Conservation (phyloP, 2,888 invertebrate genomes). For the Rotaria sp. region DNA sequence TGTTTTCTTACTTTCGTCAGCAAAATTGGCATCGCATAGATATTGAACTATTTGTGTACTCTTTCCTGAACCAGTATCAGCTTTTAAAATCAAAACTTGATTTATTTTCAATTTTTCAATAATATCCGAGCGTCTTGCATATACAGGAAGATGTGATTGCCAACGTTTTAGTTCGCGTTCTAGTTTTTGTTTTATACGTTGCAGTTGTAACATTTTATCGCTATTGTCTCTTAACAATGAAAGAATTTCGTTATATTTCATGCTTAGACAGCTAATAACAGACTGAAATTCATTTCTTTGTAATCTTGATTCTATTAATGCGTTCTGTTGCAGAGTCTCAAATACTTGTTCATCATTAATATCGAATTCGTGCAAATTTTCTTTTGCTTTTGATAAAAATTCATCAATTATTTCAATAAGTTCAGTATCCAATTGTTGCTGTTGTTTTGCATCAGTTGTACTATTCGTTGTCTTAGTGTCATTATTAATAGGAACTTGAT, state of each 20-base stretch:
- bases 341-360: neutral
- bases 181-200: conserved; percentile 43
- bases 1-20: conserved; percentile 30
- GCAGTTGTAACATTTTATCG: neutral
- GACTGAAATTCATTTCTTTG: conserved; percentile 44
- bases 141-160: conserved; percentile 47
- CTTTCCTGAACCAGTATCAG: conserved; percentile 56
- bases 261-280: conserved; percentile 34
- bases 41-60: conserved; percentile 55
- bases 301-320: conserved; percentile 43
- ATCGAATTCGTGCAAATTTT: neutral
- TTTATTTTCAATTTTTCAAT: conserved; percentile 45
- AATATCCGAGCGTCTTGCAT: conserved; percentile 47
- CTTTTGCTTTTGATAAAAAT: neutral
- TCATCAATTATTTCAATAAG: neutral
- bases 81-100: conserved; percentile 50
- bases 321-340: conserved; percentile 41
- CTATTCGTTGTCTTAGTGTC: no score
- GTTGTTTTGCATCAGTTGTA: neutral
- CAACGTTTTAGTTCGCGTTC: conserved; percentile 46
- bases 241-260: no score
- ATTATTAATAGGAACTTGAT: neutral
- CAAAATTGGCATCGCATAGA: conserved; percentile 47
- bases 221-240: neutral
- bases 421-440: neutral